A percentile compares a stretch with the other conserved stretches of the same genome.
Evolutionary conservation across 2,113 vertebrate species (phyloP).

Genomic region (Pterocles burchelli): DNA sequence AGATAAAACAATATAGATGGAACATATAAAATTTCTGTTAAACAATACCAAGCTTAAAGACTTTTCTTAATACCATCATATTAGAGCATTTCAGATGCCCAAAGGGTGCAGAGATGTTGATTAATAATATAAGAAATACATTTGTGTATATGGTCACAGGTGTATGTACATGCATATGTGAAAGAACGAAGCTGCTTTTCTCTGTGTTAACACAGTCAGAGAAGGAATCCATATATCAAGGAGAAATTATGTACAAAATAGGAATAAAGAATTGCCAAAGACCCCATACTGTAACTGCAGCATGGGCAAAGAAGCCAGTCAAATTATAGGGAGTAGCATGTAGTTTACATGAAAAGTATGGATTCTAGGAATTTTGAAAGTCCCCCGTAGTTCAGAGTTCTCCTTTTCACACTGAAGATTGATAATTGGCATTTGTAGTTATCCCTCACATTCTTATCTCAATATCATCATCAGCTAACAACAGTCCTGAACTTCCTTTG

Average conservation of each 20-base stretch:
- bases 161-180: not conserved
- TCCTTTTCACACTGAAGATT: not conserved
- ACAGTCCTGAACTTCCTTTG: not conserved
- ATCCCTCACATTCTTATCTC: not conserved
- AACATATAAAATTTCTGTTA: slow-evolving; percentile 68
- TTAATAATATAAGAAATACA: not conserved
- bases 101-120: not conserved
- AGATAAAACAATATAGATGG: slow-evolving; percentile 75
- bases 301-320: not conserved
- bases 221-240: not conserved
- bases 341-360: not conserved
- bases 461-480: not conserved
- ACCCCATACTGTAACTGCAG: not conserved
- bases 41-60: slow-evolving; percentile 59
- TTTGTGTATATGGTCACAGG: not conserved
- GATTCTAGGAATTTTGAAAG: not conserved
- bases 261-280: not conserved
- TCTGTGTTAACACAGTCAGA: not conserved
- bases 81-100: not conserved
- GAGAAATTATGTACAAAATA: not conserved
- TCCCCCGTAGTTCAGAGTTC: not conserved
- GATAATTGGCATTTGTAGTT: not conserved
- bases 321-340: not conserved
- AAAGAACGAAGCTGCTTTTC: not conserved
- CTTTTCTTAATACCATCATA: slow-evolving; percentile 40